Conservation (phyloP, 2,113 vertebrate species). For the human region GRCh38 chr5:179954501-179955000, state of each 20-base stretch:
- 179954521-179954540: neutral
- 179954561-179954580: too few relatives aligned
- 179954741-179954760: neutral
- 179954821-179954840: neutral
- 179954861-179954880: neutral
- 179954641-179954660: neutral
- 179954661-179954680: neutral
- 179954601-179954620: neutral
- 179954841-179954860: neutral
- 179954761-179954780: neutral
- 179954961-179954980: neutral
- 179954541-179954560: neutral
- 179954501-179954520: neutral
- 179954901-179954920: slow-evolving; percentile 2
- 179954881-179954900: neutral
- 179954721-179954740: neutral
- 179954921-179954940: neutral
- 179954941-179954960: neutral
- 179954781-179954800: neutral
- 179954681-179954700: neutral
- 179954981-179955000: neutral
- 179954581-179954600: neutral
- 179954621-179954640: neutral
- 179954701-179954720: neutral
- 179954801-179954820: neutral